Evolutionary conservation across 2,797 vertebrate species (phyloP), one percentile per base, ranked within the genome.

Genomic region (Sebastes hopkinsi): DNA sequence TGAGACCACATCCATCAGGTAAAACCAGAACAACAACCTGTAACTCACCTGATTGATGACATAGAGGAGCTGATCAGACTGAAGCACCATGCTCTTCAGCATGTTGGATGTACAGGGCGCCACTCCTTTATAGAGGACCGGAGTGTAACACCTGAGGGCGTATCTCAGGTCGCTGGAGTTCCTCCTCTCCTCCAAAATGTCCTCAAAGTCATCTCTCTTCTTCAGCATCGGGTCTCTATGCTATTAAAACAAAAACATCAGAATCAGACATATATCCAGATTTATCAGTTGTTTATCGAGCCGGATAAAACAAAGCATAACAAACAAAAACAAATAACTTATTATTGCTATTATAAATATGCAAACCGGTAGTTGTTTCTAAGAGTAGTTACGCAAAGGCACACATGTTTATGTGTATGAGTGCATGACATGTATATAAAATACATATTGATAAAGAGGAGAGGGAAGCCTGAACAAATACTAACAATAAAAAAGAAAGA

Each of bases 131-230:
- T 99, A 99, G 11, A 99, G 85, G 0, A 96, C 90, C 0, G 98
- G 99, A 0, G 95, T 95, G 73, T 97, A 99, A 81, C 97, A 98
- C 84, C 93, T 97, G 93, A 99, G 96, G 0, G 98, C 98, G 0
- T 98, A 99, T 90, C 96, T 94, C 86, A 99, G 76, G 93, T 99
- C 99, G 29, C 98, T 99, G 90, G 95, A 96, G 71, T 92, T 94
- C 58, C 97, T 95, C 72, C 98, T 96, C 85, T 99, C 99, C 88
- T 99, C 98, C 89, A 99, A 80, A 6, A 98, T 93, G 90, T 99
- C 99, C 94, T 99, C 98, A 90, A 99, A 98, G n/a, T 98, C 97
- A 90, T 99, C 97, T 88, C 97, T 95, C 50, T 98, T 99, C 94
- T 97, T 98, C 75, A 96, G 94, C 67, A 94, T 92, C 2, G 96